Evolutionary conservation across 1,140 invertebrate genomes (phyloP).

Genomic region (Aphelenchoides besseyi): DNA sequence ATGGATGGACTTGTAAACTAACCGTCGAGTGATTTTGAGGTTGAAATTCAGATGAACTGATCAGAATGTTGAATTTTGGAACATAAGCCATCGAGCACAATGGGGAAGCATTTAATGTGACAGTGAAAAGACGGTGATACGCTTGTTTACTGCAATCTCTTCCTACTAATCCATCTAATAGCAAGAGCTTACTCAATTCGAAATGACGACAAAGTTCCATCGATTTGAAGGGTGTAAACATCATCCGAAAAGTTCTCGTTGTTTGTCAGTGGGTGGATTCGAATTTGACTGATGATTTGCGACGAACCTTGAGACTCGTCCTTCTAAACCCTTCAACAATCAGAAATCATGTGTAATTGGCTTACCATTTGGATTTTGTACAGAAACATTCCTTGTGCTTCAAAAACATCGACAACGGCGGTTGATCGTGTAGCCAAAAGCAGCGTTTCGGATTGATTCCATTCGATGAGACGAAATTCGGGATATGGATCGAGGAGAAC

Average conservation of each 20-base stretch:
- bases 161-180: background rate
- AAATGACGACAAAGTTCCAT: conserved; percentile 16
- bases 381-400: conserved; percentile 12
- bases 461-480: conserved; percentile 20
- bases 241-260: conserved; percentile 16
- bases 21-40: background rate
- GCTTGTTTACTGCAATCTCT: conserved; percentile 6
- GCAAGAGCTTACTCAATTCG: conserved; percentile 10
- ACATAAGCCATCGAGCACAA: conserved; percentile 1
- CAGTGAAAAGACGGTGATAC: conserved; percentile 15
- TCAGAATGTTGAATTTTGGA: conserved; percentile 15
- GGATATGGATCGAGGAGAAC: conserved; percentile 17
- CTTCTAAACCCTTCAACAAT: background rate
- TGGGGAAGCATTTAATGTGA: background rate
- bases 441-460: conserved; percentile 1
- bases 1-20: background rate
- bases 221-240: conserved; percentile 14
- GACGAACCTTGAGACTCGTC: conserved; percentile 8
- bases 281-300: conserved; percentile 20
- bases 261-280: background rate
- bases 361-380: conserved; percentile 18
- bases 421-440: conserved; percentile 10
- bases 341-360: background rate
- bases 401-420: conserved; percentile 15
- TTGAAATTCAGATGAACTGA: conserved; percentile 1